A percentile compares a stretch with the other conserved stretches of the same genome.
These are phyloP conservation scores for Galerucella nymphaeae DNA, from an alignment of 2,888 invertebrate species.

Conservation along the genomic window DNA sequence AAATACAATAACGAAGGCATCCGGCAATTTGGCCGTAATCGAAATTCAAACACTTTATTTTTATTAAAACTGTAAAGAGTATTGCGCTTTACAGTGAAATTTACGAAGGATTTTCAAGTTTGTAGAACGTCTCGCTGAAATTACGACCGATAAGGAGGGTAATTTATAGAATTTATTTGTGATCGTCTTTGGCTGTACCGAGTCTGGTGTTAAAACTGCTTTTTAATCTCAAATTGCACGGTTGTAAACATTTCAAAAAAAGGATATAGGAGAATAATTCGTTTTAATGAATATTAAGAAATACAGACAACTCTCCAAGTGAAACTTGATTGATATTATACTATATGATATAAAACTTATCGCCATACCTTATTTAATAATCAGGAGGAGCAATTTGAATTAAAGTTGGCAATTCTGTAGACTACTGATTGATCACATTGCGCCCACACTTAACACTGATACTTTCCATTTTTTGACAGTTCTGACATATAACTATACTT, in stretches of 20 bases:
- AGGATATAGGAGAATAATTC: neutral
- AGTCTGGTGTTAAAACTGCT: neutral
- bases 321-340: too few relatives aligned
- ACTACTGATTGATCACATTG: too few relatives aligned
- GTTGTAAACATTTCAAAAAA: neutral
- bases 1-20: constrained; percentile 57
- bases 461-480: too few relatives aligned
- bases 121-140: constrained; percentile 7
- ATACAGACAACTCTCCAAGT: neutral
- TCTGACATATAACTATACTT: too few relatives aligned
- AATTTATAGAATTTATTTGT: constrained; percentile 18
- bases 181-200: neutral
- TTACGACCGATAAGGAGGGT: constrained; percentile 18
- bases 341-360: too few relatives aligned
- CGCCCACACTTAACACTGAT: too few relatives aligned
- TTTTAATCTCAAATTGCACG: neutral
- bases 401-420: too few relatives aligned
- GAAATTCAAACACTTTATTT: constrained; percentile 44
- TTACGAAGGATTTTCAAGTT: constrained; percentile 21
- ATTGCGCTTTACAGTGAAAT: constrained; percentile 24
- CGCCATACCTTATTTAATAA: too few relatives aligned
- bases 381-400: too few relatives aligned
- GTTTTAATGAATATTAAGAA: neutral
- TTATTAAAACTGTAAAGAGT: constrained; percentile 33
- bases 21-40: constrained; percentile 40